phyloP scores from a whole-genome alignment of 92 coral and sea anemone species.

The Epizoanthus illoricatus region DNA sequence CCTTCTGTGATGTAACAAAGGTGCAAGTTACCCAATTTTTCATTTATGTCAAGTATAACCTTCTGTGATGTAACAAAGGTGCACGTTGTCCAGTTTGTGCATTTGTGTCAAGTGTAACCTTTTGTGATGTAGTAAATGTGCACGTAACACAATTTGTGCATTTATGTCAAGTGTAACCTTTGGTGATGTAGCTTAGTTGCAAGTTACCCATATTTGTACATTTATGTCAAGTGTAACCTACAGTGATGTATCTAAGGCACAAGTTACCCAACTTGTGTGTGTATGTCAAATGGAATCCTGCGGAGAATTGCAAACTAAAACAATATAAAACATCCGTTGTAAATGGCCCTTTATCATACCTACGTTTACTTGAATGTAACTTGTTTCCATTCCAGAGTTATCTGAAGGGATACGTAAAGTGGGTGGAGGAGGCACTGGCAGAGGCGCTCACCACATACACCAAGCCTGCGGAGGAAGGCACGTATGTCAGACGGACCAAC shows the following conservation, averaged over 20 bases:
- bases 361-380: not conserved
- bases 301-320: too few relatives aligned
- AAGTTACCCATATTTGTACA: too few relatives aligned
- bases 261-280: too few relatives aligned
- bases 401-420: slow-evolving; percentile 75
- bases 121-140: not conserved
- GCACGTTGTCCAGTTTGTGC: not conserved
- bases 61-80: not conserved
- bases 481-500: slow-evolving; percentile 81
- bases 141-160: not conserved
- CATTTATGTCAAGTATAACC: too few relatives aligned
- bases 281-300: too few relatives aligned
- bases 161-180: too few relatives aligned
- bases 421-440: slow-evolving; percentile 96
- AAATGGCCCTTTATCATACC: not conserved
- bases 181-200: too few relatives aligned
- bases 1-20: not conserved
- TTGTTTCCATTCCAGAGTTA: slow-evolving; percentile 55
- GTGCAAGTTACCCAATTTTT: too few relatives aligned
- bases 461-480: slow-evolving; percentile 85
- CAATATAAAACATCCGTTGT: too few relatives aligned
- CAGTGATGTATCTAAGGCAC: too few relatives aligned
- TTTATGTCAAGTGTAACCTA: too few relatives aligned
- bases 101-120: not conserved
- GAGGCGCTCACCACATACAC: slow-evolving; percentile 93